These are phyloP conservation scores for Neolamprologus multifasciatus DNA, from an alignment of 2,797 vertebrate species.

Conservation along the genomic window DNA sequence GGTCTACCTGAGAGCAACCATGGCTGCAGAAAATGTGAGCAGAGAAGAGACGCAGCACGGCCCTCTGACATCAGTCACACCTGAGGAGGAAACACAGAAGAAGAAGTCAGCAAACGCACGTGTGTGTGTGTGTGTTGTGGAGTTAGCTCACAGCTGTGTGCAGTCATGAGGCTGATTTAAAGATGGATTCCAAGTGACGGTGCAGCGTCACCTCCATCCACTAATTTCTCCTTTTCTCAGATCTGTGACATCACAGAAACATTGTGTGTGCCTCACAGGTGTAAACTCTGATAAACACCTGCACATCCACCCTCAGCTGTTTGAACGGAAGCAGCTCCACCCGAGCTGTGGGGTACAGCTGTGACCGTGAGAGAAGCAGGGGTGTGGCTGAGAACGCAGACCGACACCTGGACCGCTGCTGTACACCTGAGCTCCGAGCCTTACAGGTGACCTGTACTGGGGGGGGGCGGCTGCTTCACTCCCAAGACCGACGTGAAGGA, in stretches of 20 bases:
- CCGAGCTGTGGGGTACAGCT: neutral
- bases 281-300: neutral
- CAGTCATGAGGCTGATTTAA: neutral
- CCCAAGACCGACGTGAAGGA: neutral
- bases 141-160: neutral
- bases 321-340: neutral
- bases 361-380: neutral
- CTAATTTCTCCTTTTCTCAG: neutral
- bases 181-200: neutral
- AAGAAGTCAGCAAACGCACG: neutral
- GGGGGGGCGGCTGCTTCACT: neutral
- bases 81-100: slow-evolving; percentile 1
- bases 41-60: neutral
- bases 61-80: neutral
- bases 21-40: neutral
- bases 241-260: neutral
- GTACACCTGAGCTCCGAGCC: neutral
- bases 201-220: neutral
- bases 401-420: neutral
- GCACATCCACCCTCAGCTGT: neutral
- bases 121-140: neutral
- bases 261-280: neutral
- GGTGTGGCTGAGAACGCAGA: neutral
- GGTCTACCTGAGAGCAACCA: neutral
- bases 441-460: neutral